These are phyloP conservation scores for Ectemnius lituratus DNA, from an alignment of 2,888 invertebrate genomes.

Conservation along the genomic window DNA sequence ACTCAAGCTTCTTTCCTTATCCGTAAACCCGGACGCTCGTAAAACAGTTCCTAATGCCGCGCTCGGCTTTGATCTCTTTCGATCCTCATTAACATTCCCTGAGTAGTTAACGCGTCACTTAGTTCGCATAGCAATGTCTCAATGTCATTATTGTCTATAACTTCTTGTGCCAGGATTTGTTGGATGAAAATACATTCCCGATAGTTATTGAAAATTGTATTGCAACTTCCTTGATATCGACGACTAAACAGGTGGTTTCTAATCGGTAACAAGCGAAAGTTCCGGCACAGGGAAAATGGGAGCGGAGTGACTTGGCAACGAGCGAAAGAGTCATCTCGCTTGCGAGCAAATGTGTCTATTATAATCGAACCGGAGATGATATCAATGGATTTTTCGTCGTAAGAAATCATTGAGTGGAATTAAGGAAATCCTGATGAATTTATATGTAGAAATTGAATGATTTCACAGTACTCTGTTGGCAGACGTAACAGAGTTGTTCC, in stretches of 20 bases:
- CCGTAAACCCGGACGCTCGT: slow-evolving; percentile 61
- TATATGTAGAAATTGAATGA: no score
- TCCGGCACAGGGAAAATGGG: slow-evolving; percentile 42
- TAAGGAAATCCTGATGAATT: no score
- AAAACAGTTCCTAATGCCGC: slow-evolving; percentile 67
- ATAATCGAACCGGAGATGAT: slow-evolving; percentile 4
- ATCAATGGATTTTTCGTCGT: no score
- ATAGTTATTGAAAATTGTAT: not conserved
- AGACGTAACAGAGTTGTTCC: slow-evolving; percentile 36
- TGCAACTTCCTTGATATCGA: slow-evolving; percentile 24
- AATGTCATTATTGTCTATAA: no score
- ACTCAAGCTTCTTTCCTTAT: slow-evolving; percentile 60
- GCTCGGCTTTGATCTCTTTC: slow-evolving; percentile 1
- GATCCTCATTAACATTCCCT: slow-evolving; percentile 6
- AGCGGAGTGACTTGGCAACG: slow-evolving; percentile 31
- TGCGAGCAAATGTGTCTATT: slow-evolving; percentile 19
- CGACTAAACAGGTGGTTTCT: slow-evolving; percentile 55
- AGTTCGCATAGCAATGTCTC: no score
- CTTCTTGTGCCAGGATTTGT: no score
- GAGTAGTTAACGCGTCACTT: no score
- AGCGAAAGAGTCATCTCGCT: slow-evolving; percentile 14
- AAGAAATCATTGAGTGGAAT: no score
- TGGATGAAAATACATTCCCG: no score
- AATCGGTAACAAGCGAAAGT: slow-evolving; percentile 62
- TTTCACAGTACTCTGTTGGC: not conserved